A percentile compares a stretch with the other conserved stretches of the same genome.
phyloP scores from a whole-genome alignment of 2,888 invertebrate genomes.

The Papilio elwesi region DNA sequence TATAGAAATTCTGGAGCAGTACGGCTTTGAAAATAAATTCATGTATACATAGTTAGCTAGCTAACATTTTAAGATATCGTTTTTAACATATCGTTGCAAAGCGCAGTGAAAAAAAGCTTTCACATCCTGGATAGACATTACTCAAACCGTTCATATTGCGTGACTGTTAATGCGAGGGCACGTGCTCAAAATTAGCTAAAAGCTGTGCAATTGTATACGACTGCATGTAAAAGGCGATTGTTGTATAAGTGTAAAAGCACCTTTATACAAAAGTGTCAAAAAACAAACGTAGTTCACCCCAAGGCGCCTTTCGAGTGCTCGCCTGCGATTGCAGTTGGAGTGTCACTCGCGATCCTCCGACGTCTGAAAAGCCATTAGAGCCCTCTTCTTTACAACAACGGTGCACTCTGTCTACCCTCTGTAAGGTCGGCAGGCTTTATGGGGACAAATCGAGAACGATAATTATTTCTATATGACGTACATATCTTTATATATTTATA shows the following conservation, averaged over 20 bases:
- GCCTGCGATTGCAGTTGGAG: conserved; percentile 50
- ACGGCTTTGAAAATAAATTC: no score
- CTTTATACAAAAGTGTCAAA: conserved; percentile 36
- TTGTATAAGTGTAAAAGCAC: conserved; percentile 21
- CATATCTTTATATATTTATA: background rate
- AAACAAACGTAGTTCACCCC: conserved; percentile 40
- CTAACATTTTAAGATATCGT: no score
- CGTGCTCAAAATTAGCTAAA: conserved; percentile 32
- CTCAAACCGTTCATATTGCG: conserved; percentile 1
- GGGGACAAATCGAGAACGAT: conserved; percentile 17
- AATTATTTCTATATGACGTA: conserved; percentile 11
- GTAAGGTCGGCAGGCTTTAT: conserved; percentile 13
- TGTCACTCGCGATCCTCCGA: conserved; percentile 43
- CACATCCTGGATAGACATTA: conserved; percentile 19
- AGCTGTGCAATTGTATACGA: conserved; percentile 20
- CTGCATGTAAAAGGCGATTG: background rate
- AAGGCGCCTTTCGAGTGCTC: conserved; percentile 32
- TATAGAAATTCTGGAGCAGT: background rate
- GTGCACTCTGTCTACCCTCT: conserved; percentile 45
- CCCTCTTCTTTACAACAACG: conserved; percentile 49
- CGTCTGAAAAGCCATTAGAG: conserved; percentile 53
- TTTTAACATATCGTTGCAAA: background rate
- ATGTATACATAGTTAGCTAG: no score
- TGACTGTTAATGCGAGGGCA: background rate
- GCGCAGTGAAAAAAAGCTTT: conserved; percentile 18